phyloP scores from a whole-genome alignment of 2,797 vertebrate species.

The Benthosema pterotum region DNA sequence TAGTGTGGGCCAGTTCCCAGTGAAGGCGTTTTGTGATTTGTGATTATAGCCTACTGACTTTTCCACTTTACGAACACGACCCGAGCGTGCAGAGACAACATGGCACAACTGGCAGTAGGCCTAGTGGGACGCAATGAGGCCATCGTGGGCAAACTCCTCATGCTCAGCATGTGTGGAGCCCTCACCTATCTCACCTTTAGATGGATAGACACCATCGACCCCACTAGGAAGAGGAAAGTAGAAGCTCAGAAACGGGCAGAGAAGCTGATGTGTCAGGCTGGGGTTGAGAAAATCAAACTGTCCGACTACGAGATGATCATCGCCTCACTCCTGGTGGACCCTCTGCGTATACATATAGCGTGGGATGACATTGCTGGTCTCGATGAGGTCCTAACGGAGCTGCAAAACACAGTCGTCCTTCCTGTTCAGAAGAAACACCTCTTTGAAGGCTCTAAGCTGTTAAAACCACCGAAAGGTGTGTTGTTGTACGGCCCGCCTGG shows the following conservation, averaged over 20 bases:
- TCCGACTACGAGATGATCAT: slow-evolving; percentile 98
- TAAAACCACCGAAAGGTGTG: slow-evolving; percentile 97
- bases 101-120: slow-evolving; percentile 90
- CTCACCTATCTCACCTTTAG: slow-evolving; percentile 98
- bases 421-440: slow-evolving; percentile 95
- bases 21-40: too few species aligned
- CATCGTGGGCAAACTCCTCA: slow-evolving; percentile 92
- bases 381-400: slow-evolving; percentile 94
- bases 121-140: slow-evolving; percentile 96
- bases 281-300: slow-evolving; percentile 95
- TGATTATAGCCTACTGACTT: too few species aligned
- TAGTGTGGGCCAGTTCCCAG: too few species aligned
- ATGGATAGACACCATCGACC: slow-evolving; percentile 98
- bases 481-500: slow-evolving; percentile 95
- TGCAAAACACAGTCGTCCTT: slow-evolving; percentile 95
- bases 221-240: slow-evolving; percentile 94
- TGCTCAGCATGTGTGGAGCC: slow-evolving; percentile 93
- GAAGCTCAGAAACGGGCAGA: slow-evolving; percentile 98
- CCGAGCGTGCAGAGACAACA: slow-evolving; percentile 74
- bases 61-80: too few species aligned
- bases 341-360: slow-evolving; percentile 92
- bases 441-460: slow-evolving; percentile 91
- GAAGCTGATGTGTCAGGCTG: slow-evolving; percentile 96
- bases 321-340: slow-evolving; percentile 95
- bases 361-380: slow-evolving; percentile 95